phyloP scores from a whole-genome alignment of 1,140 invertebrate species.

The Steinernema feltiae region DNA sequence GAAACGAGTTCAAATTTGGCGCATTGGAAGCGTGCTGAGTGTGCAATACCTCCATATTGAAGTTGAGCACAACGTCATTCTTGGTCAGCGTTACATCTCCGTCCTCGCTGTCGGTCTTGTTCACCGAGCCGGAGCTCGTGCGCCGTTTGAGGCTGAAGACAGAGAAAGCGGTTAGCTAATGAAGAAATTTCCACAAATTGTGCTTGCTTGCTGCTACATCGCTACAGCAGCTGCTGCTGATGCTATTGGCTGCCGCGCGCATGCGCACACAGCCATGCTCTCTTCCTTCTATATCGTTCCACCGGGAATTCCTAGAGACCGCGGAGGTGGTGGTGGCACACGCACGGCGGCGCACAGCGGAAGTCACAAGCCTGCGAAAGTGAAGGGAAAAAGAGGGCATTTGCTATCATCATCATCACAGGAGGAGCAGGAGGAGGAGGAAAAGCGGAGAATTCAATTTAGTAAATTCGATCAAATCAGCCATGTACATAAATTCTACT shows the following conservation, averaged over 20 bases:
- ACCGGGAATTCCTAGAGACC: not conserved
- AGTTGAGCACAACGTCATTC: slow-evolving; percentile 51
- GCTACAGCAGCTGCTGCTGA: no score
- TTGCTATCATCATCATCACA: no score
- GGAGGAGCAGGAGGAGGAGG: no score
- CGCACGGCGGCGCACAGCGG: no score
- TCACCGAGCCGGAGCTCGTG: slow-evolving; percentile 54
- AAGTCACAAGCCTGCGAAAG: slow-evolving; percentile 4
- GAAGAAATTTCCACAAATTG: not conserved
- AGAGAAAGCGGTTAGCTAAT: not conserved
- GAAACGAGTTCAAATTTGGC: slow-evolving; percentile 23
- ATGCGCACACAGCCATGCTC: not conserved
- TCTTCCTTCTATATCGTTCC: no score
- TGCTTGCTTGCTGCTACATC: no score
- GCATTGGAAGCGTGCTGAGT: not conserved
- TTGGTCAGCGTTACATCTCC: slow-evolving; percentile 54
- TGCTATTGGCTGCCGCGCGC: no score
- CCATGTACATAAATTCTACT: not conserved
- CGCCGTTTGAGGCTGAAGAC: slow-evolving; percentile 53
- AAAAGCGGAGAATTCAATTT: not conserved
- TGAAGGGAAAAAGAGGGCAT: not conserved
- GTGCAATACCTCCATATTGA: slow-evolving; percentile 55
- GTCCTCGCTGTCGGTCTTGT: slow-evolving; percentile 55
- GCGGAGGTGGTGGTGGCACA: no score
- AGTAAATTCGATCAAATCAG: no score